phyloP scores from a whole-genome alignment of 1,140 invertebrate species.

The Bombus pascuorum region DNA sequence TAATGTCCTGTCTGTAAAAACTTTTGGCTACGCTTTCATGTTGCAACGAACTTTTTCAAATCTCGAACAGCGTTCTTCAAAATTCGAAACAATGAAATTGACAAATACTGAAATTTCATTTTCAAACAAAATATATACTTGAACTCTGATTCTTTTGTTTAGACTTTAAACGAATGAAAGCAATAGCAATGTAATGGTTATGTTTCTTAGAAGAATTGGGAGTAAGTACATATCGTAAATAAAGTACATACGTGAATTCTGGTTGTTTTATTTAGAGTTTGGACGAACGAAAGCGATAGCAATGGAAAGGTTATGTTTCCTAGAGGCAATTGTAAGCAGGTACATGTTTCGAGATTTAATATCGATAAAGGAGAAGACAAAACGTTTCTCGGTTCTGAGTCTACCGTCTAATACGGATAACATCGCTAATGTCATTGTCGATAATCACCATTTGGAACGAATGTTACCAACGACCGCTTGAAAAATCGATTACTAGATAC shows the following conservation, averaged over 20 bases:
- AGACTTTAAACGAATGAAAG: neutral
- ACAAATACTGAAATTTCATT: neutral
- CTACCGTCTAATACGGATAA: slow-evolving; percentile 3
- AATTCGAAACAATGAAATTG: neutral
- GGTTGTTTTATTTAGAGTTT: neutral
- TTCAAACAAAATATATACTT: neutral
- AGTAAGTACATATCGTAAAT: neutral
- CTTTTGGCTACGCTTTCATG: slow-evolving; percentile 17
- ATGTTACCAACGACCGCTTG: slow-evolving; percentile 37
- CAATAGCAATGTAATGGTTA: neutral
- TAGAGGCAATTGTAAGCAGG: too few relatives aligned
- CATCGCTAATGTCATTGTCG: neutral
- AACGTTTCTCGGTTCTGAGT: neutral
- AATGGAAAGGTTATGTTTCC: neutral
- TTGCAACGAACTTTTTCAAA: slow-evolving; percentile 8
- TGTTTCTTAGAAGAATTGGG: too few relatives aligned
- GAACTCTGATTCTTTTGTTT: neutral
- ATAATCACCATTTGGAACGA: slow-evolving; percentile 15
- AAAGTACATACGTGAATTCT: neutral
- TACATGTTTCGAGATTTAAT: neutral
- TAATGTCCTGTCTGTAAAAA: slow-evolving; percentile 11
- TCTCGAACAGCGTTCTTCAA: neutral
- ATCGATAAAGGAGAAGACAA: neutral
- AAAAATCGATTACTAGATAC: neutral
- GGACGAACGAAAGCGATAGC: neutral